Evolutionary conservation across 2,888 invertebrate genomes (phyloP).

Genomic region (Brachylomia viminalis): DNA sequence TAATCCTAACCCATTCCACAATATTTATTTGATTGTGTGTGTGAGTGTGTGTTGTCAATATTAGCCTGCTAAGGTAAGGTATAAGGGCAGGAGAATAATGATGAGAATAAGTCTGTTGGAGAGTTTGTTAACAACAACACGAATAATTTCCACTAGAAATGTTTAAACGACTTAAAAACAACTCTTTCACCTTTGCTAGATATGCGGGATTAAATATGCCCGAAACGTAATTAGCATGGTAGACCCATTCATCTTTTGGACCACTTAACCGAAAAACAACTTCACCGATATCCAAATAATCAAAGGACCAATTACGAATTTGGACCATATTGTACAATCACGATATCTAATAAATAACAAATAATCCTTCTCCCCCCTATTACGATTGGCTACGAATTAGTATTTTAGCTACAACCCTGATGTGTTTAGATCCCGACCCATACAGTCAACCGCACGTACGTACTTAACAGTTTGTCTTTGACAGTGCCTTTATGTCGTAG

Average conservation of each 20-base stretch:
- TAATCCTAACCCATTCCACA: background rate
- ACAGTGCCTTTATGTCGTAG: background rate
- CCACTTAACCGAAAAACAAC: slow-evolving; percentile 15
- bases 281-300: slow-evolving; percentile 11
- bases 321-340: slow-evolving; percentile 17
- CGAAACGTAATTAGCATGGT: slow-evolving; percentile 13
- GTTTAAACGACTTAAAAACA: background rate
- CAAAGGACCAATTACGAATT: slow-evolving; percentile 17
- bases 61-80: no score
- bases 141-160: background rate
- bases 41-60: no score
- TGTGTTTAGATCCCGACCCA: no score
- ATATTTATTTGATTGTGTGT: no score
- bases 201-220: no score
- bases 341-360: background rate
- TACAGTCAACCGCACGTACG: background rate
- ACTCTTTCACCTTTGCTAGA: background rate
- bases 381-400: background rate
- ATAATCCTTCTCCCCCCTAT: background rate
- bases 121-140: no score
- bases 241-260: slow-evolving; percentile 31
- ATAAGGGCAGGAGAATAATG: no score
- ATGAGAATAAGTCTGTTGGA: background rate
- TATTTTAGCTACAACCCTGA: background rate
- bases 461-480: no score